Conservation (phyloP, 2,113 vertebrate species). For the Zeus faber region DNA sequence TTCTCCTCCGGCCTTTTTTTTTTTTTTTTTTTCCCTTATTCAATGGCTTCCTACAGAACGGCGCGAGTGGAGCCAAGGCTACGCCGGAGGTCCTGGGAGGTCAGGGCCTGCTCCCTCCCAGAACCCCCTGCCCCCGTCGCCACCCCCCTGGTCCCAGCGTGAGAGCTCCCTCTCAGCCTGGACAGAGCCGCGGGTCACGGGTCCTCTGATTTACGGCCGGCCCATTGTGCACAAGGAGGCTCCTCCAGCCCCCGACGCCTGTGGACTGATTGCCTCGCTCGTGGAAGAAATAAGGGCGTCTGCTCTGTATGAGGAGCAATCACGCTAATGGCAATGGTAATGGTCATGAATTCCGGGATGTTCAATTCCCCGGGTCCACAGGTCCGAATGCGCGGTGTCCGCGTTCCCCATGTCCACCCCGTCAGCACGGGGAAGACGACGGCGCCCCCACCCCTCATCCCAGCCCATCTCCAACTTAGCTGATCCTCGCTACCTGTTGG, state of each 20-base stretch:
- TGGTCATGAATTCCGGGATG: conserved; percentile 9
- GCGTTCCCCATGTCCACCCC: neutral
- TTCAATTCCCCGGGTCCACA: conserved; percentile 28
- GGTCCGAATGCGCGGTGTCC: neutral
- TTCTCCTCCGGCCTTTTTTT: conserved; percentile 41
- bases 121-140: too few species aligned
- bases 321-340: conserved; percentile 56
- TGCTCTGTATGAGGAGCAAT: conserved; percentile 53
- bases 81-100: conserved; percentile 59
- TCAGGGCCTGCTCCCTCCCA: conserved; percentile 67
- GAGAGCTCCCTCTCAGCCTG: conserved; percentile 61
- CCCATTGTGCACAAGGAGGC: conserved; percentile 42
- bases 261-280: conserved; percentile 33
- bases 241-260: neutral
- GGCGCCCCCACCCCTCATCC: conserved; percentile 21
- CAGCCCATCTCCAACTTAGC: conserved; percentile 29
- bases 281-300: conserved; percentile 41
- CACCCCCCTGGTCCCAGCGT: conserved; percentile 37
- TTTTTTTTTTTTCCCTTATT: conserved; percentile 5
- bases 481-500: conserved; percentile 68
- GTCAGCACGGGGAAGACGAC: conserved; percentile 48
- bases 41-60: conserved; percentile 49
- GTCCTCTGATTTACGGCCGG: conserved; percentile 67
- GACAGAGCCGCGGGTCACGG: conserved; percentile 57
- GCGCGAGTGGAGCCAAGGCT: conserved; percentile 54